phyloP scores from a whole-genome alignment of 2,888 invertebrate species.

The Lepeophtheirus nordmannii region DNA sequence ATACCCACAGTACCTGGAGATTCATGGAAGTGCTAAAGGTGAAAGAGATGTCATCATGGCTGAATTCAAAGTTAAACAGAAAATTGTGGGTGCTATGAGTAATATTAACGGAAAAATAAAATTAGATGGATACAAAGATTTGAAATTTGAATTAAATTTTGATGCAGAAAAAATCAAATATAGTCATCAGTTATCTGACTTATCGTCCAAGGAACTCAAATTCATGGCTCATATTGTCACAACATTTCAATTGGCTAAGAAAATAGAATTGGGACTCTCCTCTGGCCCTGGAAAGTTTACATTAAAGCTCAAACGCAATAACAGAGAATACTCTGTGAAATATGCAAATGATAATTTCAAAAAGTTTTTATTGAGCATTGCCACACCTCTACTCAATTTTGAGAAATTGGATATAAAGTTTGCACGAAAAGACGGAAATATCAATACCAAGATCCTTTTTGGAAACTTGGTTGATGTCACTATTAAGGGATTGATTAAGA shows the following conservation, averaged over 20 bases:
- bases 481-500: neutral
- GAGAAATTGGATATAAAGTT: slow-evolving; percentile 1
- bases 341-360: neutral
- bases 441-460: neutral
- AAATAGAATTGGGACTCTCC: neutral
- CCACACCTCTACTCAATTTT: neutral
- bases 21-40: neutral
- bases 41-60: neutral
- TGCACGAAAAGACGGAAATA: neutral
- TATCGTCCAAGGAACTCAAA: neutral
- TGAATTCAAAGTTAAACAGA: neutral
- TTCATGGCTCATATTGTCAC: neutral
- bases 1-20: neutral
- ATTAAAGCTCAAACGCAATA: neutral
- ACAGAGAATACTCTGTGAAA: neutral
- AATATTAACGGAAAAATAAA: neutral
- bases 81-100: neutral
- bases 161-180: neutral
- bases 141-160: neutral
- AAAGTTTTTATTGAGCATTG: neutral
- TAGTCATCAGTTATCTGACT: neutral
- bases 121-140: neutral
- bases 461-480: slow-evolving; percentile 8
- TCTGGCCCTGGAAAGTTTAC: neutral
- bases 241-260: slow-evolving; percentile 2